These are phyloP conservation scores for Cynopterus sphinx DNA, from an alignment of 2,797 vertebrate species.

Conservation along the genomic window DNA sequence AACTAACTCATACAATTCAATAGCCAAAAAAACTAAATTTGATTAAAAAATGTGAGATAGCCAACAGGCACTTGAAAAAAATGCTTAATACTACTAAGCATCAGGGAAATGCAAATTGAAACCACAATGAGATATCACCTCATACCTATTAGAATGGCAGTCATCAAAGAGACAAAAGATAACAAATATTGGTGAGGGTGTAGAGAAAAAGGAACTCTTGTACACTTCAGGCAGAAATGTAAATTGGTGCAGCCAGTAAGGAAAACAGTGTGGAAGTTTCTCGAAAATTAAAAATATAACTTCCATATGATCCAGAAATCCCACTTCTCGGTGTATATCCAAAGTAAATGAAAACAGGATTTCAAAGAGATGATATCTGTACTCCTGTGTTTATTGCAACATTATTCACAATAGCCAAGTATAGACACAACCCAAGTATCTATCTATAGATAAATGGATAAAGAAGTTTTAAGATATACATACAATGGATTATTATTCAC, in stretches of 20 bases:
- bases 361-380: background rate
- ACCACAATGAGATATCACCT: background rate
- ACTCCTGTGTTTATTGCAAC: background rate
- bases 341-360: background rate
- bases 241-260: background rate
- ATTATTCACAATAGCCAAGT: background rate
- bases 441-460: background rate
- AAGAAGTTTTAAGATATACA: background rate
- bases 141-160: background rate
- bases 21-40: background rate
- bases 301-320: background rate
- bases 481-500: background rate
- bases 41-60: background rate
- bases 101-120: background rate
- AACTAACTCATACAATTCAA: background rate
- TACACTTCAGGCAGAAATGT: background rate
- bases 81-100: background rate
- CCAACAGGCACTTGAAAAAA: background rate
- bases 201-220: background rate
- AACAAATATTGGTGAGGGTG: background rate
- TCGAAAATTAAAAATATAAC: background rate
- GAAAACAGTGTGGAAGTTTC: background rate
- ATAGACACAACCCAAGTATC: background rate
- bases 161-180: background rate
- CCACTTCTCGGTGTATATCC: background rate